Base-by-base conservation (phyloP, 2,113 vertebrate genomes). In the Alligator mississippiensis region DNA sequence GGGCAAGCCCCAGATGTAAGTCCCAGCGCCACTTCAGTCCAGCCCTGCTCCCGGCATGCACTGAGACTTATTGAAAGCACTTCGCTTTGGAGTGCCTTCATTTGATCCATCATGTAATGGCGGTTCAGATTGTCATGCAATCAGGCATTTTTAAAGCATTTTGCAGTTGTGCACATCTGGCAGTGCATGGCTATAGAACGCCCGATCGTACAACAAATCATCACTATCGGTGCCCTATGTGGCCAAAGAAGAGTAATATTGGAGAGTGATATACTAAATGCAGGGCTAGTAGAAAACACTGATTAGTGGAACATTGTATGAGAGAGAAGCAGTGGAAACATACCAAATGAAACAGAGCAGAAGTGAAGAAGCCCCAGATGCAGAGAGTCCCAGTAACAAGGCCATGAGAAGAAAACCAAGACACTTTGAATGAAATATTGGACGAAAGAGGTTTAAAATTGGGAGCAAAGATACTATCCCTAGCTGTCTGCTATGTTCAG, bases 381-480 rank as follows among this genome's bases (percentile, higher is more conserved):
- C 57, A 79, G 47, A 81, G 34, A n/a, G 18, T n/a, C 75, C 38
- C n/a, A 14, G n/a, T 74, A 72, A 84, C 57, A 82, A 30, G 82
- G 57, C n/a, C 10, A 86, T 74, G 58, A 70, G 68, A 89, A 59
- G n/a, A 17, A 17, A 1, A 38, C 54, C 28, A 91, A 72, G 85
- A 47, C 38, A 85, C 57, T 89, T 87, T 78, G 88, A 47, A 27
- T 82, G 24, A 88, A 90, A 77, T 92, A 68, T 47, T 13, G 82
- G 28, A 16, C n/a, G 13, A 68, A 68, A 47, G 47, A n/a, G n/a
- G 64, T 58, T 91, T 90, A 86, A 54, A 94, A 68, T 13, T 81
- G 90, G 82, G 25, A 77, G 27, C 28, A 54, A 66, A 92, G 61
- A 80, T 90, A 90, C 63, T 25, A 25, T 87, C 93, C 82, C 85